Percentiles rank a stretch among this genome's conserved stretches.
phyloP scores from a whole-genome alignment of 2,113 vertebrate genomes.

The Pelmatolapia mariae region DNA sequence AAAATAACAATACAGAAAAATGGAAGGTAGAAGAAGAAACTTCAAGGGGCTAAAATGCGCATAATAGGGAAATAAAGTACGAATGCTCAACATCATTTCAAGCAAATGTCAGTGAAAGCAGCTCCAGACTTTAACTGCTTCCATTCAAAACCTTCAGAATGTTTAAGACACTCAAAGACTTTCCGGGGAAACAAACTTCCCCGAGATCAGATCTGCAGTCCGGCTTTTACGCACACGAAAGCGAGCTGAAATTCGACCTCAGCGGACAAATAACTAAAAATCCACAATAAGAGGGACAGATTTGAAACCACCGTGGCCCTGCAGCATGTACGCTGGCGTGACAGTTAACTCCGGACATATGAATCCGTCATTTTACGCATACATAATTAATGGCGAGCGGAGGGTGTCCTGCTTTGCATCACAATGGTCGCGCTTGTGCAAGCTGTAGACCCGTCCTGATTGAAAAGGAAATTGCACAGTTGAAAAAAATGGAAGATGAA shows the following conservation, averaged over 20 bases:
- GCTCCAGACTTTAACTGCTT: background rate
- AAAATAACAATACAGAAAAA: background rate
- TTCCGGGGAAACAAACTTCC: background rate
- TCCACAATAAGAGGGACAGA: background rate
- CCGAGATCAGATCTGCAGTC: background rate
- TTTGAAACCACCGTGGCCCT: background rate
- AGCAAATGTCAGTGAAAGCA: background rate
- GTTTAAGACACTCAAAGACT: background rate
- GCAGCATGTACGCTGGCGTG: constrained; percentile 22
- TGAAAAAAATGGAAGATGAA: constrained; percentile 28
- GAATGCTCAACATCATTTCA: background rate
- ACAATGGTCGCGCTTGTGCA: constrained; percentile 56
- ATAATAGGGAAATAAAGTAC: background rate
- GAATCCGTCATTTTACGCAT: constrained; percentile 71
- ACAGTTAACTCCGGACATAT: constrained; percentile 59
- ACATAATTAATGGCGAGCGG: constrained; percentile 65
- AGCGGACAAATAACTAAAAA: background rate
- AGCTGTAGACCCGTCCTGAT: constrained; percentile 67
- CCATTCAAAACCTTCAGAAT: background rate
- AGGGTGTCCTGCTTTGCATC: constrained; percentile 70
- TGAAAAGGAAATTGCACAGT: constrained; percentile 81
- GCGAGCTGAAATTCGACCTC: background rate
- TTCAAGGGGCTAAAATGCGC: background rate
- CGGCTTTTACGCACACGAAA: background rate
- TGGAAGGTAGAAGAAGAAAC: background rate